Evolutionary conservation across 2,888 invertebrate genomes (phyloP).

Genomic region (Scotopteryx bipunctaria): DNA sequence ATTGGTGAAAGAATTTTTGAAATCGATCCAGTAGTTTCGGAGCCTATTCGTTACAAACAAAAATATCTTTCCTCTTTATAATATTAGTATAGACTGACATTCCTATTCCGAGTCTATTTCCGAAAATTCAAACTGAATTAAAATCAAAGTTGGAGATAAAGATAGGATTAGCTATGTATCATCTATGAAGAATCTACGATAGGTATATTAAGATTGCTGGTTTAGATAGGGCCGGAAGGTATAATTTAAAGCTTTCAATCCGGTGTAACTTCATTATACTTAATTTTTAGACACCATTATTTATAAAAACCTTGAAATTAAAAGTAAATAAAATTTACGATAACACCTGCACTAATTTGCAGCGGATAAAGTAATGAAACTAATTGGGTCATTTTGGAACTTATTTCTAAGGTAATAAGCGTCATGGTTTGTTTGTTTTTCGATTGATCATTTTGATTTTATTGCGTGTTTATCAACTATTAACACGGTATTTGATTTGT

Average conservation of each 20-base stretch:
- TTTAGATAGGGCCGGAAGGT: conserved; percentile 7
- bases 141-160: too few relatives aligned
- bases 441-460: conserved; percentile 31
- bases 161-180: too few relatives aligned
- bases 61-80: too few relatives aligned
- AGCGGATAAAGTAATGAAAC: conserved; percentile 10
- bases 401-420: conserved; percentile 11
- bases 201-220: neutral
- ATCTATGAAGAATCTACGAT: neutral
- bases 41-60: too few relatives aligned
- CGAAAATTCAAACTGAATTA: too few relatives aligned
- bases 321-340: conserved; percentile 19
- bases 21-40: too few relatives aligned
- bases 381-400: conserved; percentile 13
- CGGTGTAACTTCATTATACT: neutral
- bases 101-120: too few relatives aligned
- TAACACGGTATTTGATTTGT: conserved; percentile 34
- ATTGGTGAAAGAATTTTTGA: too few relatives aligned
- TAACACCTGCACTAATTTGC: conserved; percentile 30
- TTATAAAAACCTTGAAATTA: conserved; percentile 22
- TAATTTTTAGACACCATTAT: conserved; percentile 16
- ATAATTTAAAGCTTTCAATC: conserved; percentile 14
- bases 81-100: too few relatives aligned
- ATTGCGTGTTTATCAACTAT: conserved; percentile 36
- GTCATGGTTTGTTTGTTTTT: conserved; percentile 20